Evolutionary conservation across 2,888 invertebrate species (phyloP).

Genomic region (Lochmaea crataegi): DNA sequence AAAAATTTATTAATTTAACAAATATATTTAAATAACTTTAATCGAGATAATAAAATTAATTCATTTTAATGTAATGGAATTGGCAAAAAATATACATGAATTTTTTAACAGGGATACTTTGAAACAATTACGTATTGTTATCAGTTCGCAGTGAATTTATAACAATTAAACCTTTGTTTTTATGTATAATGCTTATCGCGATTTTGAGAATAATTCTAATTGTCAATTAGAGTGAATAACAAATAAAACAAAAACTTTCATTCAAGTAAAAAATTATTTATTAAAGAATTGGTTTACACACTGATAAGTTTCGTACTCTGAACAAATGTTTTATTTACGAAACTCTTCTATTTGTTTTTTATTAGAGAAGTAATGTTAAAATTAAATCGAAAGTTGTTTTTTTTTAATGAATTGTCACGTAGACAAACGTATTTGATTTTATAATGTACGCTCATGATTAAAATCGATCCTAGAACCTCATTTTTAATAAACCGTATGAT

Average conservation of each 20-base stretch:
- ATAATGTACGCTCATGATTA: no score
- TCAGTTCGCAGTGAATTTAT: not conserved
- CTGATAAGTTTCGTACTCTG: conserved; percentile 13
- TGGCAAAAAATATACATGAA: no score
- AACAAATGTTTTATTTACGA: conserved; percentile 12
- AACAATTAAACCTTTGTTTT: not conserved
- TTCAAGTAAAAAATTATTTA: not conserved
- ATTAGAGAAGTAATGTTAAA: not conserved
- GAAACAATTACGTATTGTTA: not conserved
- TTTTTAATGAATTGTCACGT: not conserved
- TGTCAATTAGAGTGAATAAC: not conserved
- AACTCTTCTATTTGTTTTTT: not conserved
- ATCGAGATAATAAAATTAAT: no score
- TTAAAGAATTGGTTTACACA: not conserved
- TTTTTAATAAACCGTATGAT: no score
- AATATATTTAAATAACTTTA: no score
- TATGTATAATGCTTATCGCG: not conserved
- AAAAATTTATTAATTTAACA: no score
- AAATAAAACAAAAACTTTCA: not conserved
- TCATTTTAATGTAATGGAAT: no score
- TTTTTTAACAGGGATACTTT: no score
- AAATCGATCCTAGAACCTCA: no score
- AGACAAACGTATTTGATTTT: no score
- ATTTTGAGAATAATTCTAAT: not conserved
- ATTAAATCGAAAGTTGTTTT: not conserved